Base-by-base conservation (phyloP, 2,888 invertebrate species). In the Andrena chrysosceles region DNA sequence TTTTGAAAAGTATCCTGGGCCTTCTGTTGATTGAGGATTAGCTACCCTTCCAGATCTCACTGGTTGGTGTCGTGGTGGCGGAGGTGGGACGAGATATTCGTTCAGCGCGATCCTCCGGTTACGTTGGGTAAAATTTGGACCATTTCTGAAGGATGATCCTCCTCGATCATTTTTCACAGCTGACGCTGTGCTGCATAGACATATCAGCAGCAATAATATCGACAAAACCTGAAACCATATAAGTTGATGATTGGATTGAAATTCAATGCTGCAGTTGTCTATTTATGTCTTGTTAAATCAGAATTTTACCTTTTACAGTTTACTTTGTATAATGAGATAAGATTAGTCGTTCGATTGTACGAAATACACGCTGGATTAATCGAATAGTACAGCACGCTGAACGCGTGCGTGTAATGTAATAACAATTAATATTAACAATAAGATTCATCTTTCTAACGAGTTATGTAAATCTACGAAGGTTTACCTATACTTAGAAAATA, bases 1-100 rank as follows among this genome's bases (percentile, higher is more conserved):
- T 93, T 95, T 95, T 78, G 96, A 95, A 73, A 96, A 95, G 84
- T 96, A 94, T 2, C 95, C 94, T n/a, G 95, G 94, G 0, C 94
- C 92, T 3, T 95, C 94, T 5, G 95, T 94, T 5, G 95, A 94
- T 0, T 63, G 93, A 13, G 94, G 81, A 59, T 85, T 88, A 2
- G 87, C 64, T 54, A 90, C 82, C 81, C 91, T 88, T 42, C 91
- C 91, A 20, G 89, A 86, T 69, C 92, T 88, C 23, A 84, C 70
- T 6, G 62, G 80, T 63, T 66, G 77, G 69, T 66, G 74, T 33
- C 56, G 62, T 33, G 71, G 77, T n/a, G 77, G 80, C 0, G 82
- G 86, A 1, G 83, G 75, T 31, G 91, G 91, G 13, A 90, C 88
- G 42, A 93, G 78, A 42, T 89, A 93, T 76, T 93, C 93, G 76